Conservation (phyloP, 2,888 invertebrate genomes). For the Oxycera nigricornis region DNA sequence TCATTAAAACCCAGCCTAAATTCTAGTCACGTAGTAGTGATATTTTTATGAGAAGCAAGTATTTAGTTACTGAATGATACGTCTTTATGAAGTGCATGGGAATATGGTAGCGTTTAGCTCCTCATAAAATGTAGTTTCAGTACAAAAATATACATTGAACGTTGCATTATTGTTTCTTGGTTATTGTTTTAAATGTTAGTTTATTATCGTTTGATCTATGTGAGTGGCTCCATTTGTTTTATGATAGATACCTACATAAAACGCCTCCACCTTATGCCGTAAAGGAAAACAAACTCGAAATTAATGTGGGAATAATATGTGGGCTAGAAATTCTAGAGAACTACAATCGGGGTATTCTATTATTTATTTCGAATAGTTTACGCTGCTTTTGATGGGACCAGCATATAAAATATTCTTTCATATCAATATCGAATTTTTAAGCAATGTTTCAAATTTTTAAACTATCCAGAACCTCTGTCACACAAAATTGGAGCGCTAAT, state of each 20-base stretch:
- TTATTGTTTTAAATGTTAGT: conserved; percentile 36
- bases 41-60: conserved; percentile 34
- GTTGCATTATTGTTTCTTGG: not conserved
- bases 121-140: not conserved
- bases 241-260: not conserved
- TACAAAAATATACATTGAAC: not conserved
- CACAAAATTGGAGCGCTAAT: no score
- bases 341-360: conserved; percentile 20
- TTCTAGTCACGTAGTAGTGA: conserved; percentile 27
- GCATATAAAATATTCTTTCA: no score
- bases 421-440: no score
- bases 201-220: conserved; percentile 22
- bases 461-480: no score
- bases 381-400: not conserved
- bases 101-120: conserved; percentile 23
- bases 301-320: conserved; percentile 36
- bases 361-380: no score
- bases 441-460: no score
- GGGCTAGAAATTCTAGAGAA: not conserved
- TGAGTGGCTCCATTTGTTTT: conserved; percentile 1
- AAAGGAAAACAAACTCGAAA: conserved; percentile 21
- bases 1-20: not conserved
- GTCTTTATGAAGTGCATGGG: conserved; percentile 30
- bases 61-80: not conserved
- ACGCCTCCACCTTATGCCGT: conserved; percentile 12